Evolutionary conservation across 1,140 invertebrate genomes (phyloP).

Genomic region (Xylocopa sonorina): DNA sequence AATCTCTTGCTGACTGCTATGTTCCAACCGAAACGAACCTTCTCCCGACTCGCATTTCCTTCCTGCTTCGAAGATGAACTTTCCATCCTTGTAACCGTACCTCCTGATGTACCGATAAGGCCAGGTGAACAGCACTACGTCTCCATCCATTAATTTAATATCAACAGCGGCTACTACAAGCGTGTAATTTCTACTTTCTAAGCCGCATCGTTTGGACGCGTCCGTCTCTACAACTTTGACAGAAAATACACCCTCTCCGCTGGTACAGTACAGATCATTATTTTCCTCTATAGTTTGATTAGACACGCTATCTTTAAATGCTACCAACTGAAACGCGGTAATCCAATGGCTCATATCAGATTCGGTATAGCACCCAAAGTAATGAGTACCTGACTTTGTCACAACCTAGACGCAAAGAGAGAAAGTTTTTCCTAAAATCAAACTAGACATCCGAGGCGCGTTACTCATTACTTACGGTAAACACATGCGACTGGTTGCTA

Average conservation of each 20-base stretch:
- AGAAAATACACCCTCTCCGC: conserved; percentile 89
- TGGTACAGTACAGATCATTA: conserved; percentile 92
- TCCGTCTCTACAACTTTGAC: conserved; percentile 90
- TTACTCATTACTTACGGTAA: conserved; percentile 83
- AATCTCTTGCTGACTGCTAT: conserved; percentile 90
- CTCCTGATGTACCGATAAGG: conserved; percentile 92
- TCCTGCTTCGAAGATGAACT: conserved; percentile 95
- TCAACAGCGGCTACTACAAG: conserved; percentile 88
- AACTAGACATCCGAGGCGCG: too few species aligned
- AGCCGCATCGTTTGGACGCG: conserved; percentile 88
- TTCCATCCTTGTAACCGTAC: conserved; percentile 91
- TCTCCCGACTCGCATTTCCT: conserved; percentile 93
- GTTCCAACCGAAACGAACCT: conserved; percentile 90
- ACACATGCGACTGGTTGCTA: conserved; percentile 83
- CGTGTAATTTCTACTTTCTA: conserved; percentile 88
- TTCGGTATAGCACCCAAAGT: conserved; percentile 88
- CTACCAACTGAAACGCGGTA: conserved; percentile 89
- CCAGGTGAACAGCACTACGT: conserved; percentile 90
- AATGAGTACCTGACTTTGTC: conserved; percentile 87
- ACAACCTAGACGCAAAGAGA: conserved; percentile 83
- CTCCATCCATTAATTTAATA: conserved; percentile 87
- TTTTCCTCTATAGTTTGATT: conserved; percentile 90
- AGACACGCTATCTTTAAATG: conserved; percentile 87
- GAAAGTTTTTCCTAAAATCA: too few species aligned
- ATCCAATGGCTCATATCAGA: conserved; percentile 90